Evolutionary conservation across 1,140 invertebrate genomes (phyloP).

Genomic region (Lysiphlebus fabarum): DNA sequence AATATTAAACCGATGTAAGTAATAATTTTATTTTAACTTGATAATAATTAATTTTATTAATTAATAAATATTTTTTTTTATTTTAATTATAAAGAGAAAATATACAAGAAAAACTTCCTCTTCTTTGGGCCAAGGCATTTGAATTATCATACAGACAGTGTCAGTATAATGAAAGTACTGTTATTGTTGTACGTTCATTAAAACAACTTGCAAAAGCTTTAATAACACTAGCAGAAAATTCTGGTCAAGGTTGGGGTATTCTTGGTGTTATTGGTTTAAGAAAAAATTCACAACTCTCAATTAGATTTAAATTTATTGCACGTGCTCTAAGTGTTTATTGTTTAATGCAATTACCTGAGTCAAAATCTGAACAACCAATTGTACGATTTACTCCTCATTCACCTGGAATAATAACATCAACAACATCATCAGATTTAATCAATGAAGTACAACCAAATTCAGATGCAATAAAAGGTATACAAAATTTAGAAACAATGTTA

Average conservation of each 20-base stretch:
- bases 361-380: constrained; percentile 41
- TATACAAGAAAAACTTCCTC: constrained; percentile 60
- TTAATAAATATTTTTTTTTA: constrained; percentile 27
- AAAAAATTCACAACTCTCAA: constrained; percentile 59
- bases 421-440: constrained; percentile 24
- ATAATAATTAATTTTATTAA: constrained; percentile 3
- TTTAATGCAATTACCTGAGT: constrained; percentile 54
- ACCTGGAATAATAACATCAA: constrained; percentile 34
- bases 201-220: constrained; percentile 54
- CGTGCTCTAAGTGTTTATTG: constrained; percentile 50
- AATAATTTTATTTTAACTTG: background rate
- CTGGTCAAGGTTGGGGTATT: constrained; percentile 58
- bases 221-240: constrained; percentile 59
- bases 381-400: constrained; percentile 40
- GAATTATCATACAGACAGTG: constrained; percentile 56
- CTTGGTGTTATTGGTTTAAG: constrained; percentile 65
- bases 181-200: constrained; percentile 53
- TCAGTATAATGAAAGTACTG: constrained; percentile 51
- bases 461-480: constrained; percentile 53
- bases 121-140: constrained; percentile 61
- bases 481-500: constrained; percentile 47
- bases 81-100: constrained; percentile 50
- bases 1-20: constrained; percentile 54
- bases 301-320: constrained; percentile 56
- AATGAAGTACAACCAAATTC: constrained; percentile 43